A percentile compares a stretch with the other conserved stretches of the same genome.
phyloP scores from a whole-genome alignment of 2,888 invertebrate species.

The Abrostola triplasia region DNA sequence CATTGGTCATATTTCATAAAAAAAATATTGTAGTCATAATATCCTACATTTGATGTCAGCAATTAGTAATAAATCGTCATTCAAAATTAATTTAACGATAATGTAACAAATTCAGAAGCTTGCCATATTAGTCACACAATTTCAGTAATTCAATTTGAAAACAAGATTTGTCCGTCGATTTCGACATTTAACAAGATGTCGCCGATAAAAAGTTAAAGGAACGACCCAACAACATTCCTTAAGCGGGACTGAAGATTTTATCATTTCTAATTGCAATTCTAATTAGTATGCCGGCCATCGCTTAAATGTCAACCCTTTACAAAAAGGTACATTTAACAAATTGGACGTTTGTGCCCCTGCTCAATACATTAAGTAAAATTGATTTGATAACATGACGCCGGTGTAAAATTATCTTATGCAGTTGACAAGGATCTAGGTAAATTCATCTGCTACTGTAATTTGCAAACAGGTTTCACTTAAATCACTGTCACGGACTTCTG shows the following conservation, averaged over 20 bases:
- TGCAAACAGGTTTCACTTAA: slow-evolving; percentile 33
- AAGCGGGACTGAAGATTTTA: slow-evolving; percentile 58
- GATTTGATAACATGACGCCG: slow-evolving; percentile 41
- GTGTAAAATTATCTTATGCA: slow-evolving; percentile 45
- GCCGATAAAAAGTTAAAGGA: slow-evolving; percentile 41
- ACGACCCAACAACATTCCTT: slow-evolving; percentile 56
- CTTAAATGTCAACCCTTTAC: slow-evolving; percentile 61
- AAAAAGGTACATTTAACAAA: slow-evolving; percentile 60
- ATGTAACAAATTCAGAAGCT: slow-evolving; percentile 15
- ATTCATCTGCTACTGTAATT: slow-evolving; percentile 40
- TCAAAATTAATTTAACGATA: not conserved
- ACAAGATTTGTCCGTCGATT: slow-evolving; percentile 32
- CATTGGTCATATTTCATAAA: slow-evolving; percentile 38
- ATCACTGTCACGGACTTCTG: slow-evolving; percentile 29
- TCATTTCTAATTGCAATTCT: slow-evolving; percentile 66
- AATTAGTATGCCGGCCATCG: slow-evolving; percentile 67
- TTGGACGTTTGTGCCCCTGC: slow-evolving; percentile 47
- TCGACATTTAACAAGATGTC: slow-evolving; percentile 37
- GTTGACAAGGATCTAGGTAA: slow-evolving; percentile 40
- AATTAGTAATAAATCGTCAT: not conserved
- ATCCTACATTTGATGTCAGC: slow-evolving; percentile 12
- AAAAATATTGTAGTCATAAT: slow-evolving; percentile 20
- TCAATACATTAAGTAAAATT: slow-evolving; percentile 44
- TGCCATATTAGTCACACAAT: slow-evolving; percentile 9
- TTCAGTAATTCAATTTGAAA: slow-evolving; percentile 27